Evolutionary conservation across 2,888 invertebrate species (phyloP).

Genomic region (Cataglyphis albicans): DNA sequence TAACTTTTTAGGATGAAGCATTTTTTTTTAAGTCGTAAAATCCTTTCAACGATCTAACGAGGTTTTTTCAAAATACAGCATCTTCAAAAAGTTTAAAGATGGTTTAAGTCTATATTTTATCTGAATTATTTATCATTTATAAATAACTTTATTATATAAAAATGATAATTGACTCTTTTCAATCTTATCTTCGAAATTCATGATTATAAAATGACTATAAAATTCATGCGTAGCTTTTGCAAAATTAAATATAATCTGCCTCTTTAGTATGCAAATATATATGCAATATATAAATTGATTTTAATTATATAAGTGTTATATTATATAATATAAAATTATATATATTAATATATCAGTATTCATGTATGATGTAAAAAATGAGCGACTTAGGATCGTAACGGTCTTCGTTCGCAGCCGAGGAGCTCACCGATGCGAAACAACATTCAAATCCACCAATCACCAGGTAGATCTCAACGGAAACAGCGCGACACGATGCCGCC

Average conservation of each 20-base stretch:
- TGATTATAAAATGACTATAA: neutral
- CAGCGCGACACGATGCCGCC: neutral
- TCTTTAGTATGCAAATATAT: neutral
- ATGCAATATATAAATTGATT: neutral
- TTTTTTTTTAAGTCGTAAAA: too few species aligned
- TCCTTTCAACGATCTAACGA: too few species aligned
- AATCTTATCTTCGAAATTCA: neutral
- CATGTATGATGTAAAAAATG: slow-evolving; percentile 14
- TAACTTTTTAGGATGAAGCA: too few species aligned
- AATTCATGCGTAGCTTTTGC: neutral
- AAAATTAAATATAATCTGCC: neutral
- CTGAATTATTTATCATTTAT: neutral
- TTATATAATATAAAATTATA: too few species aligned
- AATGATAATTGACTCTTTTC: neutral
- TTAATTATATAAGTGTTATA: neutral
- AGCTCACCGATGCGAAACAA: neutral
- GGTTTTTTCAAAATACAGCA: neutral
- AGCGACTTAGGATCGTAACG: slow-evolving; percentile 21
- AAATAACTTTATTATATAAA: neutral
- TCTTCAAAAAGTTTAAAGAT: slow-evolving; percentile 7
- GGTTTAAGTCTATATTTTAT: neutral
- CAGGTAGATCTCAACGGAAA: slow-evolving; percentile 28
- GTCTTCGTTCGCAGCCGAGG: neutral
- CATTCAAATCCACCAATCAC: slow-evolving; percentile 38
- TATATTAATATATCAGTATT: slow-evolving; percentile 2